These are phyloP conservation scores for Drosophila cardini DNA, from an alignment of 1,140 invertebrate genomes.

Conservation along the genomic window DNA sequence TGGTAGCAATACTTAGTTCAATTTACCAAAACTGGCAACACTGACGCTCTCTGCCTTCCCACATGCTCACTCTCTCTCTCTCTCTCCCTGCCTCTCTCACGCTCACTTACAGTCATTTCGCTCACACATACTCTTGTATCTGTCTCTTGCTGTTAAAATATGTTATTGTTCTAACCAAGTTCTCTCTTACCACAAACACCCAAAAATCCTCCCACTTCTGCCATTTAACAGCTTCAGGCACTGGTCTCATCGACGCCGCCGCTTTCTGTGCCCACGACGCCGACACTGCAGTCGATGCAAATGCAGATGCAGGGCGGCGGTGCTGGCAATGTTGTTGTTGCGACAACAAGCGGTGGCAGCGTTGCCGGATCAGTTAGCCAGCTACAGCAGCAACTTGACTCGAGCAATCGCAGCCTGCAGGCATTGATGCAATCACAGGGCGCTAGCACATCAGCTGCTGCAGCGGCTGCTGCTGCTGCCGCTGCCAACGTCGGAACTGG, in stretches of 20 bases:
- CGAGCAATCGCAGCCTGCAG: slow-evolving; percentile 71
- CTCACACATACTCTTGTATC: not conserved
- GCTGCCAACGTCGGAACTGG: slow-evolving; percentile 49
- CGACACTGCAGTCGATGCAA: slow-evolving; percentile 81
- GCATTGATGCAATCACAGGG: slow-evolving; percentile 72
- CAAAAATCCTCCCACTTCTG: slow-evolving; percentile 44
- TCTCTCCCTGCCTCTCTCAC: not conserved
- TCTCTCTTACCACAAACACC: slow-evolving; percentile 54
- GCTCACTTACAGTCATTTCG: not conserved
- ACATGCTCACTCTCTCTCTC: not conserved
- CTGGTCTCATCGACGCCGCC: slow-evolving; percentile 83
- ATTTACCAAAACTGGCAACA: no score
- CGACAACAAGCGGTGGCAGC: slow-evolving; percentile 30
- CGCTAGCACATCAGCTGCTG: slow-evolving; percentile 70
- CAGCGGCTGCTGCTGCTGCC: slow-evolving; percentile 70
- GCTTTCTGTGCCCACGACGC: slow-evolving; percentile 79
- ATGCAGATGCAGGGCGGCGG: slow-evolving; percentile 78
- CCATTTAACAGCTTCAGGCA: slow-evolving; percentile 79
- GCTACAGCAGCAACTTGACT: slow-evolving; percentile 65
- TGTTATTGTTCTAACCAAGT: slow-evolving; percentile 32
- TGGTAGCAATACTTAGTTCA: no score
- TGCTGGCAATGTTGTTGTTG: slow-evolving; percentile 38
- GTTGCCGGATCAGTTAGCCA: slow-evolving; percentile 40
- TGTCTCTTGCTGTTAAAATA: slow-evolving; percentile 30
- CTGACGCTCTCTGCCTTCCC: not conserved